Evolutionary conservation across 2,797 vertebrate genomes (phyloP).

Genomic region (Phalloptychus januarius): DNA sequence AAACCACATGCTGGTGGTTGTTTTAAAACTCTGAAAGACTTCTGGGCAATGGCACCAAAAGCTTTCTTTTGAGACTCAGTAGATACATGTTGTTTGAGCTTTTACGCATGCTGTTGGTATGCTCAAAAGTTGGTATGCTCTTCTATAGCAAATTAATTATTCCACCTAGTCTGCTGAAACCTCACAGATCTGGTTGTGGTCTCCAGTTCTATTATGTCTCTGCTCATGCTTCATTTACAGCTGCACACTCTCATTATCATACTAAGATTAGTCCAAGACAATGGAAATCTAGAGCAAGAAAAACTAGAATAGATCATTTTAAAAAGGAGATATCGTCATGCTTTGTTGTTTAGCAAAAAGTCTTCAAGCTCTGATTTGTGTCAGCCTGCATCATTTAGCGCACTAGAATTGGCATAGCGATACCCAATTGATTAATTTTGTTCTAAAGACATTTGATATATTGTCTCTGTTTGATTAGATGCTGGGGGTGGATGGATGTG

Average conservation of each 20-base stretch:
- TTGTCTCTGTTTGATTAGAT: conserved; percentile 29
- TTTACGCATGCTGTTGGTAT: conserved; percentile 2
- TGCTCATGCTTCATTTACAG: conserved; percentile 42
- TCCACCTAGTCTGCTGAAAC: conserved; percentile 25
- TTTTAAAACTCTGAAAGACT: conserved; percentile 25
- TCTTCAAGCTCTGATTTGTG: background rate
- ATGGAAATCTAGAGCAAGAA: background rate
- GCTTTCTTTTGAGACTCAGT: conserved; percentile 19
- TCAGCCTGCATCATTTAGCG: background rate
- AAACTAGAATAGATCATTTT: background rate
- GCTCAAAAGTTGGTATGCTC: conserved; percentile 43
- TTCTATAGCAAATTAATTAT: conserved; percentile 45
- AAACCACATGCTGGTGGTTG: conserved; percentile 15
- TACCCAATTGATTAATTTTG: background rate
- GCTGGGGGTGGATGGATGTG: background rate
- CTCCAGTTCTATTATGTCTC: conserved; percentile 32
- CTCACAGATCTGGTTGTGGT: conserved; percentile 29
- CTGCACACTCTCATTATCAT: conserved; percentile 20
- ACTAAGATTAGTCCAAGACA: conserved; percentile 12
- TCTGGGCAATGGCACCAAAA: conserved; percentile 19
- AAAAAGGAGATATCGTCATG: background rate
- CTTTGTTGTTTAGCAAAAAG: background rate
- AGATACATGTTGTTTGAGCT: conserved; percentile 26
- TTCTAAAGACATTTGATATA: conserved; percentile 19
- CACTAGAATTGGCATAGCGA: background rate